Evolutionary conservation across 2,888 invertebrate genomes (phyloP).

Genomic region (Emmelina monodactyla): DNA sequence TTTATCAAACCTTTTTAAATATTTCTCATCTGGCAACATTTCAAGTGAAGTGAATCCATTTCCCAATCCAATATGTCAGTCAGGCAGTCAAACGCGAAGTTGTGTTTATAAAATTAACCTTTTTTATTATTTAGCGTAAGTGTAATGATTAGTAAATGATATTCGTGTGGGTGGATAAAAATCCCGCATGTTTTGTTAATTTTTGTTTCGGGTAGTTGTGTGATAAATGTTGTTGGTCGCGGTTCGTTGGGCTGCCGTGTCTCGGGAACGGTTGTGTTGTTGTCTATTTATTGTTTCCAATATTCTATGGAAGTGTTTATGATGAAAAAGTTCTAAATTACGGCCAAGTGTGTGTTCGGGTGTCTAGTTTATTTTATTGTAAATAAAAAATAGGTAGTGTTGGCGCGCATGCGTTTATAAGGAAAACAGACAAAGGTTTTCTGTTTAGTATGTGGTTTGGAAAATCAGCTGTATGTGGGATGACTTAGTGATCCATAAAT

Average conservation of each 20-base stretch:
- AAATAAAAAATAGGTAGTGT: constrained; percentile 61
- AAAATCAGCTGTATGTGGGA: constrained; percentile 68
- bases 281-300: constrained; percentile 38
- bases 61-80: too few species aligned
- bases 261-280: constrained; percentile 33
- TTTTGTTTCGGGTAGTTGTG: constrained; percentile 1
- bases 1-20: too few species aligned
- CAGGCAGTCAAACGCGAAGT: too few species aligned
- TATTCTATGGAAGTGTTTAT: neutral
- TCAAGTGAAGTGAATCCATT: too few species aligned
- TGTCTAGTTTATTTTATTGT: constrained; percentile 30
- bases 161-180: too few species aligned
- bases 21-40: too few species aligned
- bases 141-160: too few species aligned
- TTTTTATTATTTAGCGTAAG: too few species aligned
- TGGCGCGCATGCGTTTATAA: constrained; percentile 67
- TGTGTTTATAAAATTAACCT: too few species aligned
- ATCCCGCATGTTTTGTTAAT: too few species aligned
- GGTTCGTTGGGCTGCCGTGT: constrained; percentile 18
- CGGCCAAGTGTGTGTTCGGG: too few species aligned
- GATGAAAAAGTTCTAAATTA: neutral
- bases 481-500: constrained; percentile 61
- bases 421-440: constrained; percentile 69
- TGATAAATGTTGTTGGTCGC: neutral
- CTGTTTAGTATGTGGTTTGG: constrained; percentile 45